Conservation (phyloP, 2,888 invertebrate species). For the Chelonus formosanus region DNA sequence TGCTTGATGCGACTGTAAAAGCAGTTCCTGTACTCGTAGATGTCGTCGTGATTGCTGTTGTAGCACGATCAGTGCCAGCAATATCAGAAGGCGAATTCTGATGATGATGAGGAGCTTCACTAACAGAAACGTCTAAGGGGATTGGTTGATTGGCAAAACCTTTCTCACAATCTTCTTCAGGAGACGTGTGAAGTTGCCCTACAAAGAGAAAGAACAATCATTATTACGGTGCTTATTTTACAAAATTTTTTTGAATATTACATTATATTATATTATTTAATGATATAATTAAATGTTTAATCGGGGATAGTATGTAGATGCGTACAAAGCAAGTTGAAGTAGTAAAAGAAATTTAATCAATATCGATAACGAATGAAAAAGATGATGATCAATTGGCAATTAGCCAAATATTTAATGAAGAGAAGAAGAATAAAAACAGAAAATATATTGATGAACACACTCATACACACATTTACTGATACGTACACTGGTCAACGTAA, state of each 20-base stretch:
- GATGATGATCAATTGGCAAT: neutral
- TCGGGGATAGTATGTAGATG: no score
- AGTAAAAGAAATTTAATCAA: no score
- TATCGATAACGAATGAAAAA: neutral
- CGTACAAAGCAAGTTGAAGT: no score
- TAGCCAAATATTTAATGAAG: neutral
- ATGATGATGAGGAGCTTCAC: constrained; percentile 31
- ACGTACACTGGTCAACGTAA: constrained; percentile 49
- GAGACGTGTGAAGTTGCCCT: constrained; percentile 60
- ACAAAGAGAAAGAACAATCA: constrained; percentile 28
- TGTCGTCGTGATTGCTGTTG: constrained; percentile 53
- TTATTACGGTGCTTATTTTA: neutral
- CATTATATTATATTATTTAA: neutral
- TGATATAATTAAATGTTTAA: neutral
- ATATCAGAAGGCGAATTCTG: constrained; percentile 10
- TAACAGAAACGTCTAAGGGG: constrained; percentile 34
- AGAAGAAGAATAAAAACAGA: neutral
- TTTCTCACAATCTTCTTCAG: constrained; percentile 53
- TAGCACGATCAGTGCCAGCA: constrained; percentile 49
- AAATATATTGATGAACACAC: neutral
- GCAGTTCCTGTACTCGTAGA: constrained; percentile 71
- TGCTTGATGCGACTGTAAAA: constrained; percentile 78
- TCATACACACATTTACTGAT: constrained; percentile 22
- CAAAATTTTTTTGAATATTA: neutral
- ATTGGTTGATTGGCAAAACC: constrained; percentile 44